These are phyloP conservation scores for Lacanobia wlatinum DNA, from an alignment of 2,888 invertebrate genomes.

Conservation along the genomic window DNA sequence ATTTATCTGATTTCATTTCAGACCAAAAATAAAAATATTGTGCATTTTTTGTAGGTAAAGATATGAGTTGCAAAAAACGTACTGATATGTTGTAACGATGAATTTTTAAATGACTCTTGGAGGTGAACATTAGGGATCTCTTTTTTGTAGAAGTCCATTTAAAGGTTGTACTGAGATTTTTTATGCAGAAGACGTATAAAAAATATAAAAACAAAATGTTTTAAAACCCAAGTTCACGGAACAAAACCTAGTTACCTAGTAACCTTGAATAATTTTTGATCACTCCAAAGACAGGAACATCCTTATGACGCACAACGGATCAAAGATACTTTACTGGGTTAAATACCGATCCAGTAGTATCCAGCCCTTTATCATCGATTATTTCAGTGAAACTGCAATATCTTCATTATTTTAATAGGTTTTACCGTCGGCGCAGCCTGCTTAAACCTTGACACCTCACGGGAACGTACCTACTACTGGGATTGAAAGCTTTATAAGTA, in stretches of 20 bases:
- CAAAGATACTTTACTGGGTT: not conserved
- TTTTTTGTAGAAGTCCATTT: slow-evolving; percentile 11
- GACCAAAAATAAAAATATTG: slow-evolving; percentile 11
- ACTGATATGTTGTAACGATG: not conserved
- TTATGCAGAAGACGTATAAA: not conserved
- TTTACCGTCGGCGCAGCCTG: too few relatives aligned
- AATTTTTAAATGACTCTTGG: not conserved
- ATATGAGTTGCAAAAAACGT: slow-evolving; percentile 9
- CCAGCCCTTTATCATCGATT: not conserved
- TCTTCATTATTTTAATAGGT: not conserved
- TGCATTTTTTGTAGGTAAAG: slow-evolving; percentile 14
- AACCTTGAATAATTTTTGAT: not conserved
- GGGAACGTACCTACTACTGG: too few relatives aligned
- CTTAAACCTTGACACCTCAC: too few relatives aligned
- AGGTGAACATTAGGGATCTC: not conserved
- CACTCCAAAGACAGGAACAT: not conserved
- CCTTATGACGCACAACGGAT: too few relatives aligned
- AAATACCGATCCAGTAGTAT: too few relatives aligned
- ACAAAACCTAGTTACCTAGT: not conserved
- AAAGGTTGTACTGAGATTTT: too few relatives aligned
- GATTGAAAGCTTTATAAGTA: not conserved
- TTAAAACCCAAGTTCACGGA: not conserved
- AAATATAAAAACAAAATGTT: not conserved
- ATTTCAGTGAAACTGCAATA: not conserved
- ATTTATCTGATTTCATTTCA: slow-evolving; percentile 8